These are phyloP conservation scores for Calosoma granatense DNA, from an alignment of 1,140 invertebrate genomes.

Conservation along the genomic window DNA sequence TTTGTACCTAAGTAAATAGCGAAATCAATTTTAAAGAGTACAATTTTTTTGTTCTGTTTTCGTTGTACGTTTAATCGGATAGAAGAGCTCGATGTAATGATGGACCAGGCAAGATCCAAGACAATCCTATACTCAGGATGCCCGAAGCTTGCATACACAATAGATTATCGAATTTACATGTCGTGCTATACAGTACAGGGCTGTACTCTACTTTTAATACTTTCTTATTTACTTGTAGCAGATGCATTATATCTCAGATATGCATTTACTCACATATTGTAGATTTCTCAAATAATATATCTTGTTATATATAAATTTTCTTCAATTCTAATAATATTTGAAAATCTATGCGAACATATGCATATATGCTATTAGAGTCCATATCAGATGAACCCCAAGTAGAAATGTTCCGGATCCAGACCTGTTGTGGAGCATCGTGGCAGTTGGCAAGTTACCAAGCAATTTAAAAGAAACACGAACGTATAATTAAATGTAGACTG, in stretches of 20 bases:
- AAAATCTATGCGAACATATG: neutral
- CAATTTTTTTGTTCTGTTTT: neutral
- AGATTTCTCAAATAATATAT: neutral
- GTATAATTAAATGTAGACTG: constrained; percentile 4
- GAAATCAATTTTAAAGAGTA: constrained; percentile 1
- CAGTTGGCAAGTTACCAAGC: constrained; percentile 8
- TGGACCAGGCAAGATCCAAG: neutral
- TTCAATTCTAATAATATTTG: neutral
- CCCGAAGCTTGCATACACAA: neutral
- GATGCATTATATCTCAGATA: too few species aligned
- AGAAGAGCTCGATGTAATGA: neutral
- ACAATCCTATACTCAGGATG: neutral
- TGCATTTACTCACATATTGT: too few species aligned
- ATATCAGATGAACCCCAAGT: neutral
- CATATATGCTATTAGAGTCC: neutral
- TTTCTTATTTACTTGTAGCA: neutral
- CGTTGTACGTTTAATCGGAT: neutral
- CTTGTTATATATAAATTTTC: neutral
- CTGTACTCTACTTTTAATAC: neutral
- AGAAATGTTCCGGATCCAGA: neutral
- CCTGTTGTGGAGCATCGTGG: neutral
- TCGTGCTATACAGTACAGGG: neutral
- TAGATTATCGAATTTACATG: neutral
- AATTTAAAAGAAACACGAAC: constrained; percentile 1
- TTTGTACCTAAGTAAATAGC: constrained; percentile 3